Evolutionary conservation across 2,888 invertebrate genomes (phyloP).

Genomic region (Clusia tigrina): DNA sequence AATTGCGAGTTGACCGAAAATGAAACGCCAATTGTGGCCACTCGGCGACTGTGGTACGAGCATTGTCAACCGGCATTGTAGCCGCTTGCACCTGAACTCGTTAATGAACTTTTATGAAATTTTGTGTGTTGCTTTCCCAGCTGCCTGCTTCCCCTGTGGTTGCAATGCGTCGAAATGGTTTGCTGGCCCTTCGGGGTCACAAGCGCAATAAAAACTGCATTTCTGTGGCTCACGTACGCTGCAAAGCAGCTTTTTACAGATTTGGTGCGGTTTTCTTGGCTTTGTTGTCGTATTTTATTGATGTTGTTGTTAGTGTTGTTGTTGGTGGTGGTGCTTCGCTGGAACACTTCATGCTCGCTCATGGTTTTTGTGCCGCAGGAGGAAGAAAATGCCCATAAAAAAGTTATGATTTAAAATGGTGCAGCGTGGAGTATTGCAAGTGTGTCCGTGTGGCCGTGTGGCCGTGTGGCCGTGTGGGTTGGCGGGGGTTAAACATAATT

Average conservation of each 20-base stretch:
- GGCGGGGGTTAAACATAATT: no score
- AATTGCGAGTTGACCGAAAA: neutral
- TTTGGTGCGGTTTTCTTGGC: slow-evolving; percentile 7
- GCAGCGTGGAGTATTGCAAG: neutral
- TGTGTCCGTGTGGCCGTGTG: no score
- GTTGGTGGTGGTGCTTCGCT: no score
- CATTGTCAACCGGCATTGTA: neutral
- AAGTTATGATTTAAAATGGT: neutral
- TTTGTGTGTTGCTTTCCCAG: neutral
- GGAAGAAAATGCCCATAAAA: neutral
- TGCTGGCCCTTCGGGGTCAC: slow-evolving; percentile 8
- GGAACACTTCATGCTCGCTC: neutral
- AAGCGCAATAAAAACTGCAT: neutral
- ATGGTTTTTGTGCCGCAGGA: neutral
- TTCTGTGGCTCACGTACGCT: neutral
- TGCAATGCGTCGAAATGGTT: neutral
- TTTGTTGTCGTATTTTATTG: neutral
- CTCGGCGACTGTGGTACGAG: no score
- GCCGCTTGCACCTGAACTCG: slow-evolving; percentile 21
- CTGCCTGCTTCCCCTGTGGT: neutral
- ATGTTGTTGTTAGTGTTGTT: no score
- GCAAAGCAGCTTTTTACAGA: neutral
- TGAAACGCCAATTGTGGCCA: neutral
- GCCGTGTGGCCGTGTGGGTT: no score
- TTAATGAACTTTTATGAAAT: slow-evolving; percentile 15